Conservation (phyloP, 2,888 invertebrate species). For the Eutolmus rufibarbis region DNA sequence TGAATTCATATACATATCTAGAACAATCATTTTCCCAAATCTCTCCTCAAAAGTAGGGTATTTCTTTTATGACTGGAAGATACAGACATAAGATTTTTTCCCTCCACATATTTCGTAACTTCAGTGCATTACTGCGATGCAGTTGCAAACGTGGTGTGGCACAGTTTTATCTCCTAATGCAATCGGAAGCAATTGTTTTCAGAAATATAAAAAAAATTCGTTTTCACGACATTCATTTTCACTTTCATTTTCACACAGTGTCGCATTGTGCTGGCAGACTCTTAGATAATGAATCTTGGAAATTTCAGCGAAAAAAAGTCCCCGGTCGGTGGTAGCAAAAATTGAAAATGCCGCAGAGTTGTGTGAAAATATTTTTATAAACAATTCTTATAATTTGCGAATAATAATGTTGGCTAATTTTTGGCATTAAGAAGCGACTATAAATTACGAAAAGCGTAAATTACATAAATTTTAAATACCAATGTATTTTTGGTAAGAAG, state of each 20-base stretch:
- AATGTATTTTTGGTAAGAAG: no score
- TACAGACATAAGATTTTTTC: not conserved
- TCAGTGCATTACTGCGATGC: not conserved
- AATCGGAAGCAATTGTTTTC: not conserved
- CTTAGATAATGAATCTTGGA: not conserved
- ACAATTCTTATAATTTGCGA: not conserved
- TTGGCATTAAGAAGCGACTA: not conserved
- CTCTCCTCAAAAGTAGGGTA: not conserved
- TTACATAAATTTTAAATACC: not conserved
- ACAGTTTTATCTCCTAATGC: not conserved
- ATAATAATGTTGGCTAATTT: not conserved
- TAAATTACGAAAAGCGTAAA: not conserved
- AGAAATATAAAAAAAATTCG: not conserved
- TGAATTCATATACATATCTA: not conserved
- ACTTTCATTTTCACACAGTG: constrained; percentile 40
- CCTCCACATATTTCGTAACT: not conserved
- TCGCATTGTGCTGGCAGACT: not conserved
- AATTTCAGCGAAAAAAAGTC: not conserved
- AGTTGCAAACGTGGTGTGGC: not conserved
- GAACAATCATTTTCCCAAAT: not conserved
- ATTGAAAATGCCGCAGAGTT: not conserved
- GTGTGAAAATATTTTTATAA: not conserved
- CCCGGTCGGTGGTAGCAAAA: not conserved
- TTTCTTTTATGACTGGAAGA: not conserved
- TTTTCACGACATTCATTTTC: constrained; percentile 30